Evolutionary conservation across 2,888 invertebrate genomes (phyloP), one percentile per base, ranked within the genome.

Genomic region (Tetragonula carbonaria): DNA sequence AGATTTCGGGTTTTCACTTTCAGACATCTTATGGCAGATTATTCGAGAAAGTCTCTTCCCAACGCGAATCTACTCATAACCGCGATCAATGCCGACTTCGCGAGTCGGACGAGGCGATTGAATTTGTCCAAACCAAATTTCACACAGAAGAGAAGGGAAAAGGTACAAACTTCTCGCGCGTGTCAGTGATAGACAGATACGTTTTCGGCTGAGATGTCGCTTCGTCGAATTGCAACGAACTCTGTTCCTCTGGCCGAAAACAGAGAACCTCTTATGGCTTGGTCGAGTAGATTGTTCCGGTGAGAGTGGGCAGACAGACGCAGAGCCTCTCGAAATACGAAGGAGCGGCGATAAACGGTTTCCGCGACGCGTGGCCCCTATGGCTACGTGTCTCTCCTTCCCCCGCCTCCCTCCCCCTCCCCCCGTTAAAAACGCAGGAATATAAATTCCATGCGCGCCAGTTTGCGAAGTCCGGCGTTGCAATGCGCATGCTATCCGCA

Each of bases 401-500:
- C n/a, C n/a, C n/a, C n/a, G n/a, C n/a, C 59, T 73, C 33, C 68
- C 66, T 1, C 11, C 11, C 45, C 28, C 28, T 2, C 45, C 5
- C 4, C 8, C 45, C 11, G 45, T 45, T 45, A 83, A 74, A 79
- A 71, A 78, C 50, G 73, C 66, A 80, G 67, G 89, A 86, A 84
- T 90, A 91, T 90, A 91, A 92, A 92, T 92, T 91, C 90, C 82
- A 85, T 84, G 89, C 87, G 87, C 87, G 84, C 83, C 85, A 86
- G 88, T 91, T 91, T 82, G 85, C 86, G 53, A 90, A 89, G 89
- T 89, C 86, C 87, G 84, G 85, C 82, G 88, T 90, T 89, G 92
- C 91, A 91, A 91, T 90, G 93, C 92, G 93, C 93, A 93, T 93
- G 92, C 92, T 90, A 88, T 90, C 91, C 90, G 89, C 91, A 86